A percentile compares a stretch with the other conserved stretches of the same genome.
phyloP scores from a whole-genome alignment of 2,888 invertebrate species.

The Orthosia gracilis region DNA sequence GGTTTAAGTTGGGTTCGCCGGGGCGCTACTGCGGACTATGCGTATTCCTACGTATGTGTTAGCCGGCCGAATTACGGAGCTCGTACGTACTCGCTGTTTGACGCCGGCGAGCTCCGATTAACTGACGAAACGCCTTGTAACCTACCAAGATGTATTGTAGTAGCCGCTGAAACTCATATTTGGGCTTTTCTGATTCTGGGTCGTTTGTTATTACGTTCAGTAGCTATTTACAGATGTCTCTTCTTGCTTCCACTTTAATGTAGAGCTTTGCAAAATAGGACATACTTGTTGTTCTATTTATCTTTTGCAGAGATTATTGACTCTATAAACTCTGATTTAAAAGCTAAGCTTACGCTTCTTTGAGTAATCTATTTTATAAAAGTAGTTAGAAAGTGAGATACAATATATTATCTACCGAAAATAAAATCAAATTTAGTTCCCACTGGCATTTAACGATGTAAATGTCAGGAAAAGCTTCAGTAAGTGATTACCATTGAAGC shows the following conservation, averaged over 20 bases:
- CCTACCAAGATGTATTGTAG: constrained; percentile 46
- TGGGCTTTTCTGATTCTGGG: constrained; percentile 15
- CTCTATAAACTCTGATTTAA: no score
- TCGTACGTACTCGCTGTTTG: constrained; percentile 44
- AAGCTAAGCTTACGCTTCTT: not conserved
- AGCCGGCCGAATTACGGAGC: constrained; percentile 71
- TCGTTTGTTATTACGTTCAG: constrained; percentile 7
- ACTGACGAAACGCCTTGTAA: constrained; percentile 53
- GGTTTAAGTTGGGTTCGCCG: constrained; percentile 78
- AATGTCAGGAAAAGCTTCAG: constrained; percentile 27
- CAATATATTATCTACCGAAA: not conserved
- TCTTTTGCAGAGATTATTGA: not conserved
- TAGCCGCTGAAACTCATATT: constrained; percentile 18
- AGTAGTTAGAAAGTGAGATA: not conserved
- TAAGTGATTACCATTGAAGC: not conserved
- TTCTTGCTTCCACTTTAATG: not conserved
- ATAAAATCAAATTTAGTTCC: constrained; percentile 4
- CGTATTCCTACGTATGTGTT: constrained; percentile 81
- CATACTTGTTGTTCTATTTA: not conserved
- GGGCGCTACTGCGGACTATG: constrained; percentile 87
- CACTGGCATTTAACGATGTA: constrained; percentile 11
- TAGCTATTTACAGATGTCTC: not conserved
- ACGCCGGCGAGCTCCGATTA: constrained; percentile 41
- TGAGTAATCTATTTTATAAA: not conserved
- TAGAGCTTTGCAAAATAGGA: not conserved